Evolutionary conservation across 2,113 vertebrate genomes (phyloP).

Genomic region (Capreolus pygargus): DNA sequence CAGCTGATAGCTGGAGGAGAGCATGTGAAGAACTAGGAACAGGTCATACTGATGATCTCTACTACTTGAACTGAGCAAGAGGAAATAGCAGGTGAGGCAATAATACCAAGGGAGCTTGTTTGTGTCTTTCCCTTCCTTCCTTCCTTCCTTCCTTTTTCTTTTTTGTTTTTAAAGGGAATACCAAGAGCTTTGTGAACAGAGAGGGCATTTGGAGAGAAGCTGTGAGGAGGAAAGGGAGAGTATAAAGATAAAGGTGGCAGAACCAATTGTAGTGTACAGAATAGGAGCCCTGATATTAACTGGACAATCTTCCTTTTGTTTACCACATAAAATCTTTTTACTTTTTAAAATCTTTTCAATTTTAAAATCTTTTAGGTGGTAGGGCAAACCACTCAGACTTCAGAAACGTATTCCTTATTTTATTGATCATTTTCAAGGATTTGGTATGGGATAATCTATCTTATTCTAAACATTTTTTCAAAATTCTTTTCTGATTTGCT

Average conservation of each 20-base stretch:
- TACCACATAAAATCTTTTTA: background rate
- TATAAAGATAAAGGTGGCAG: background rate
- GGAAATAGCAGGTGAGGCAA: background rate
- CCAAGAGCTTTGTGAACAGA: background rate
- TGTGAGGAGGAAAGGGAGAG: background rate
- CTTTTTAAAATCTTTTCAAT: background rate
- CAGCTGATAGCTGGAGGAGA: background rate
- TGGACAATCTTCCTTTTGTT: background rate
- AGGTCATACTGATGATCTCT: background rate
- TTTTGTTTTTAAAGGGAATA: background rate
- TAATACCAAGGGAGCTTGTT: background rate
- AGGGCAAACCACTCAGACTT: background rate
- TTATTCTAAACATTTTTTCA: background rate
- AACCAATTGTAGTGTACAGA: background rate
- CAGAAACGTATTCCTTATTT: background rate
- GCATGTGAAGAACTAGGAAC: background rate
- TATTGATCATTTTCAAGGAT: background rate
- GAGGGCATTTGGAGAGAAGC: background rate
- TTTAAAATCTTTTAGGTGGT: background rate
- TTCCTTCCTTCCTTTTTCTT: background rate
- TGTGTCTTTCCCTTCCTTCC: background rate
- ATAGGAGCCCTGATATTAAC: background rate
- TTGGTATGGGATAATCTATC: background rate
- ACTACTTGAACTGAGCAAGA: background rate
- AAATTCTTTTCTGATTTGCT: conserved; percentile 2